phyloP scores from a whole-genome alignment of 1,140 invertebrate species.

The Neodiprion virginianus region DNA sequence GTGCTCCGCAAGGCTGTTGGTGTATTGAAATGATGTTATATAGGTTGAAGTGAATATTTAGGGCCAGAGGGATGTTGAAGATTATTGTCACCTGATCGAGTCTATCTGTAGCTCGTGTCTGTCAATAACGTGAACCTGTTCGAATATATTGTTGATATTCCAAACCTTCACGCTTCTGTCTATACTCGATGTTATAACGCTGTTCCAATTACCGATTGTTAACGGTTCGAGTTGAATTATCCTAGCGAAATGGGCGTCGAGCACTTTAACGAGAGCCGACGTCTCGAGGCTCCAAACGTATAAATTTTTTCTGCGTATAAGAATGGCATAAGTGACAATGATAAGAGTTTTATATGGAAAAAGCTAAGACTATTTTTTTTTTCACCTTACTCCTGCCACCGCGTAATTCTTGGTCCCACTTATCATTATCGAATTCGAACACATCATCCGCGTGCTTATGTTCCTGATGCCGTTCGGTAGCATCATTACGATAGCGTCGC shows the following conservation, averaged over 20 bases:
- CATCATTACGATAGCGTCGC: conserved; percentile 71
- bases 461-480: conserved; percentile 91
- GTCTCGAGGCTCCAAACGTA: conserved; percentile 91
- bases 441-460: conserved; percentile 88
- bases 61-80: not conserved
- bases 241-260: conserved; percentile 96
- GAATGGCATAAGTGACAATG: conserved; percentile 12
- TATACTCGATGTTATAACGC: conserved; percentile 95
- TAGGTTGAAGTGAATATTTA: conserved; percentile 24
- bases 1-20: conserved; percentile 73
- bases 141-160: conserved; percentile 99
- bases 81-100: conserved; percentile 74
- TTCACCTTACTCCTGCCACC: conserved; percentile 88
- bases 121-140: conserved; percentile 96
- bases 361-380: not conserved
- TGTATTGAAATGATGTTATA: conserved; percentile 29
- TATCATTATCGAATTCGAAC: conserved; percentile 90
- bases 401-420: conserved; percentile 90
- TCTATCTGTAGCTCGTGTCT: conserved; percentile 96
- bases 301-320: conserved; percentile 81
- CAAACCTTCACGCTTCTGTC: conserved; percentile 98
- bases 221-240: conserved; percentile 91
- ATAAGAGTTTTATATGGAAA: not conserved
- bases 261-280: conserved; percentile 83
- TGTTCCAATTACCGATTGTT: conserved; percentile 90